These are phyloP conservation scores for Bradysia coprophila DNA, from an alignment of 1,140 invertebrate genomes.

Conservation along the genomic window DNA sequence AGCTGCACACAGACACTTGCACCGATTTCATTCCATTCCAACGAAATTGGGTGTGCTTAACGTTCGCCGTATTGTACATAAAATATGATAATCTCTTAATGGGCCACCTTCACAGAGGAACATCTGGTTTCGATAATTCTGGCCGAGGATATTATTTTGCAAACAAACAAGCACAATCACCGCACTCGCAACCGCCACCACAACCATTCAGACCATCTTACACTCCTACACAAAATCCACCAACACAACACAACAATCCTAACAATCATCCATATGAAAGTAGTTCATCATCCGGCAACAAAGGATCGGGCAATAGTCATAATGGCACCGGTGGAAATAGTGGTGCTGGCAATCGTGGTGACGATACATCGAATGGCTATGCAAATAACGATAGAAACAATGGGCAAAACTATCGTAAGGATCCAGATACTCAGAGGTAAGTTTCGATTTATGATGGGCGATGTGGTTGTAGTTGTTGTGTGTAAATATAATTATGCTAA, in stretches of 20 bases:
- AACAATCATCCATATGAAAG: constrained; percentile 11
- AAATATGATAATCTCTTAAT: no score
- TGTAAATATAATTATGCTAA: no score
- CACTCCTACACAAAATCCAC: not conserved
- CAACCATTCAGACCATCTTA: no score
- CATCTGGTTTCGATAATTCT: constrained; percentile 24
- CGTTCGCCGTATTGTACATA: no score
- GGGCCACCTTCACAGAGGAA: constrained; percentile 18
- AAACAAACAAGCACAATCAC: constrained; percentile 11
- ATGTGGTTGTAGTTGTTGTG: no score
- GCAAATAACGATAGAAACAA: constrained; percentile 3
- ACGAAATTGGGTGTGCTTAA: no score
- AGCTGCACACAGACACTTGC: no score
- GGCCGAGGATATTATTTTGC: constrained; percentile 28
- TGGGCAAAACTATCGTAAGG: constrained; percentile 4
- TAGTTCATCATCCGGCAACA: constrained; percentile 7
- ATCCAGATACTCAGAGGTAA: constrained; percentile 21
- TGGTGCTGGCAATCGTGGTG: constrained; percentile 7
- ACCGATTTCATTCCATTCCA: no score
- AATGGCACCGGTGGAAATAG: constrained; percentile 1
- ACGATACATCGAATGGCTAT: constrained; percentile 3
- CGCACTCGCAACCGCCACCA: constrained; percentile 4
- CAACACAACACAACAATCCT: not conserved
- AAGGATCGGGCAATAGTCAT: not conserved
- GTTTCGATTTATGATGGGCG: no score